Evolutionary conservation across 2,113 vertebrate genomes (phyloP), one percentile per base, ranked within the genome.

Genomic region (Ondatra zibethicus): DNA sequence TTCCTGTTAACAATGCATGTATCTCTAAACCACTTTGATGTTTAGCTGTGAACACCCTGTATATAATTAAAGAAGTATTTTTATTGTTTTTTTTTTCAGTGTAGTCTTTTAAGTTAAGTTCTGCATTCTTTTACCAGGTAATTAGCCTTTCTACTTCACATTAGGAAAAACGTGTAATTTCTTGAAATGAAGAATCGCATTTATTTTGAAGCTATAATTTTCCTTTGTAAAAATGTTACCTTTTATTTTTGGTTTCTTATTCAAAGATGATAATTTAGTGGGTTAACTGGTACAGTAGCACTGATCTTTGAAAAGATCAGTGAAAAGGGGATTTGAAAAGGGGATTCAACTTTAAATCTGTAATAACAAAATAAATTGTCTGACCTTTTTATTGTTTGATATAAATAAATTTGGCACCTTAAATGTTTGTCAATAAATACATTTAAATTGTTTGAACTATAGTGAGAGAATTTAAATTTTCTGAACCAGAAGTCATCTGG

Each of bases 331-430:
- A n/a, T 92, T 96, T 94, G 84, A 91, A 75, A 76, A 82, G 23
- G 58, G 89, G 78, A 95, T 63, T 93, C 47, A 61, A 21, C 97
- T 96, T 96, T 92, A 96, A 86, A 85, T 88, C 31, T 96, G 14
- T 87, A 91, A 85, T 95, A 39, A 47, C 27, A 10, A n/a, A 77
- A n/a, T 73, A 33, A 75, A 1, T 0, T 75, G 8, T 92, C 29
- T 36, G 29, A 52, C 27, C 36, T 72, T 0, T 92, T 84, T 45
- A 78, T 96, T 87, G 31, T 97, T 96, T 92, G 75, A 61, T 84
- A 95, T 97, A 75, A 81, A 75, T 70, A n/a, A 8, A 27, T 95
- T 92, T 96, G 16, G 55, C 63, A 92, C 87, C 50, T 93, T 55
- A 96, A 89, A 78, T 80, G 16, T 82, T 50, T 29, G 6, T 81